A percentile compares a stretch with the other conserved stretches of the same genome.
phyloP scores from a whole-genome alignment of 1,140 invertebrate genomes.

The Pogonomyrmex californicus region DNA sequence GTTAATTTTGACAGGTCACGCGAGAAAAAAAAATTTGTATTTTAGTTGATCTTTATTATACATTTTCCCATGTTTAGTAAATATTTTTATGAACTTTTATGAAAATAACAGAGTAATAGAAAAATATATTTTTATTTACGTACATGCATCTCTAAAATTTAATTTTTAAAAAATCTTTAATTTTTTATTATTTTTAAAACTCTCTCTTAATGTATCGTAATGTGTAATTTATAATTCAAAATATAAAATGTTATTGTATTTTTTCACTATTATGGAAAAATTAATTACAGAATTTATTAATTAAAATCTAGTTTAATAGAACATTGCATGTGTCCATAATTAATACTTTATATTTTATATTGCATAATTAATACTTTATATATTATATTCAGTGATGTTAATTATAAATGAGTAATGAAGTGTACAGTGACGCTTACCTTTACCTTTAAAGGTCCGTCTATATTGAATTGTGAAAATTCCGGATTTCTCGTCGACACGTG shows the following conservation, averaged over 20 bases:
- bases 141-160: not conserved
- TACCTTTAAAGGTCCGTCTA: not conserved
- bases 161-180: not conserved
- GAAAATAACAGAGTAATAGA: not conserved
- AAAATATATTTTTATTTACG: not conserved
- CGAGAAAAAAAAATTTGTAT: not conserved
- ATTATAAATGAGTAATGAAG: not conserved
- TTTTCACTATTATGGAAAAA: not conserved
- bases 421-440: too few species aligned
- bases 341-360: not conserved
- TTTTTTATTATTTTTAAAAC: slow-evolving; percentile 8
- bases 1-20: not conserved
- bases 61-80: not conserved
- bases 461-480: not conserved
- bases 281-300: not conserved
- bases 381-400: not conserved
- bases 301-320: not conserved
- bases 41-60: not conserved
- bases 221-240: not conserved
- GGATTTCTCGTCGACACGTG: not conserved
- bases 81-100: not conserved
- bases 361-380: not conserved
- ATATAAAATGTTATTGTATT: not conserved
- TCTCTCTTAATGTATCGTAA: slow-evolving; percentile 12
- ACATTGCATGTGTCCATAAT: not conserved